Percentiles rank a stretch among this genome's conserved stretches.
These are phyloP conservation scores for Geopemphigus sp. DNA, from an alignment of 1,140 invertebrate genomes.

Conservation along the genomic window DNA sequence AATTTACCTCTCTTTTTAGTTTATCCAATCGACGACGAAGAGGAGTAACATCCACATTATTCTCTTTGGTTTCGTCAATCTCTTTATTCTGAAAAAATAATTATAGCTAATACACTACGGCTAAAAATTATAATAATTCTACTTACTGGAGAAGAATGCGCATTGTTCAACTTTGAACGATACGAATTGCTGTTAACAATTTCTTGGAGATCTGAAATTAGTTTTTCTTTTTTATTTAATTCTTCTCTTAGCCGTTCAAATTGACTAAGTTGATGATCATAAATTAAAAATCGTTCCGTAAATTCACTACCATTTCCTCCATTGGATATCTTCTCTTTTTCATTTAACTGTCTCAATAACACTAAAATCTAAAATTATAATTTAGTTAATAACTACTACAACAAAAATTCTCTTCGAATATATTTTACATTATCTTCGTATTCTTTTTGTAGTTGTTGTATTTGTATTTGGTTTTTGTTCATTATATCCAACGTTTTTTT, in stretches of 20 bases:
- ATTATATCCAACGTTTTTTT: conserved; percentile 43
- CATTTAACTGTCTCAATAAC: conserved; percentile 38
- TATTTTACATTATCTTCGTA: conserved; percentile 43
- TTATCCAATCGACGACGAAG: conserved; percentile 33
- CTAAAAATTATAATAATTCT: not conserved
- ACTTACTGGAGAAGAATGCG: conserved; percentile 23
- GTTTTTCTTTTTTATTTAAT: conserved; percentile 31
- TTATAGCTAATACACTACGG: not conserved
- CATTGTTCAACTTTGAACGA: not conserved
- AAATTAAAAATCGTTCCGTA: conserved; percentile 22
- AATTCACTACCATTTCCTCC: conserved; percentile 1
- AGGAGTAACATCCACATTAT: conserved; percentile 21
- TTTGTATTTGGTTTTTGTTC: conserved; percentile 35
- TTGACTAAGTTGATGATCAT: conserved; percentile 37
- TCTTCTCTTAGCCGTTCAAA: conserved; percentile 33
- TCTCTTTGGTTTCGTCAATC: conserved; percentile 22
- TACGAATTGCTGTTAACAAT: conserved; percentile 6
- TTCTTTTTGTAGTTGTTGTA: conserved; percentile 38
- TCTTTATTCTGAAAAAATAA: not conserved
- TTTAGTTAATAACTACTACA: not conserved
- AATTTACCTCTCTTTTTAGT: conserved; percentile 37
- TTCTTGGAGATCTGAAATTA: conserved; percentile 28
- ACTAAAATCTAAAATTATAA: conserved; percentile 38
- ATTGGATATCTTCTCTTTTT: conserved; percentile 20
- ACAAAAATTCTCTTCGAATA: not conserved